Conservation (phyloP, 2,888 invertebrate genomes). For the Mystacides longicornis region DNA sequence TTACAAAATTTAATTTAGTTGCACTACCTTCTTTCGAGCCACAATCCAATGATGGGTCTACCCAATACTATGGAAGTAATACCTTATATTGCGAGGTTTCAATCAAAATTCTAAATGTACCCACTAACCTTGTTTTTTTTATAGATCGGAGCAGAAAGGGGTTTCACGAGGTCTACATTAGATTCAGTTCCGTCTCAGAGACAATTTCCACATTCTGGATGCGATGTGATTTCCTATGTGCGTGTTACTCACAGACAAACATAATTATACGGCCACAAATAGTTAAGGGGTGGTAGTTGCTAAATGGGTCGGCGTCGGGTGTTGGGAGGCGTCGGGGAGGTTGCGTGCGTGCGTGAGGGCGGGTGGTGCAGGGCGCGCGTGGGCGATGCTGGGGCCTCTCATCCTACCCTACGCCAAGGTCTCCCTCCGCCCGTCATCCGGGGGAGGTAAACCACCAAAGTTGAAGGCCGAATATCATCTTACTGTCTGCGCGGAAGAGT, state of each 20-base stretch:
- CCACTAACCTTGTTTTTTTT: too few relatives aligned
- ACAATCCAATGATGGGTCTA: too few relatives aligned
- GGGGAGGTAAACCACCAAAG: slow-evolving; percentile 18
- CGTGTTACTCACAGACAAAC: slow-evolving; percentile 24
- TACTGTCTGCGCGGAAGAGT: slow-evolving; percentile 25
- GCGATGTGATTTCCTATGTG: slow-evolving; percentile 23
- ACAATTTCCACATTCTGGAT: too few relatives aligned
- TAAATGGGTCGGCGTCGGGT: slow-evolving; percentile 24
- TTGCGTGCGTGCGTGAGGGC: slow-evolving; percentile 39
- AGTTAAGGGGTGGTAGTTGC: slow-evolving; percentile 22
- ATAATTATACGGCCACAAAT: slow-evolving; percentile 25
- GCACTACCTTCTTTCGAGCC: too few relatives aligned
- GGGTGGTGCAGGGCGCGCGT: slow-evolving; percentile 41
- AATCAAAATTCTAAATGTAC: too few relatives aligned
- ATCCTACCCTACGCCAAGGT: slow-evolving; percentile 29
- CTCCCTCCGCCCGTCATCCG: slow-evolving; percentile 32
- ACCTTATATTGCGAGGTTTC: neutral
- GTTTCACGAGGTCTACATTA: too few relatives aligned
- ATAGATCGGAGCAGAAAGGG: too few relatives aligned
- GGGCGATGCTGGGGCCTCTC: slow-evolving; percentile 34
- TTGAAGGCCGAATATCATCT: slow-evolving; percentile 26
- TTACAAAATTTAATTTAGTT: too few relatives aligned
- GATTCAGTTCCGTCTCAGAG: too few relatives aligned
- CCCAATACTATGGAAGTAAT: too few relatives aligned
- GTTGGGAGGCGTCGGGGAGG: slow-evolving; percentile 46